phyloP scores from a whole-genome alignment of 2,888 invertebrate species.

The Eledona agricola region DNA sequence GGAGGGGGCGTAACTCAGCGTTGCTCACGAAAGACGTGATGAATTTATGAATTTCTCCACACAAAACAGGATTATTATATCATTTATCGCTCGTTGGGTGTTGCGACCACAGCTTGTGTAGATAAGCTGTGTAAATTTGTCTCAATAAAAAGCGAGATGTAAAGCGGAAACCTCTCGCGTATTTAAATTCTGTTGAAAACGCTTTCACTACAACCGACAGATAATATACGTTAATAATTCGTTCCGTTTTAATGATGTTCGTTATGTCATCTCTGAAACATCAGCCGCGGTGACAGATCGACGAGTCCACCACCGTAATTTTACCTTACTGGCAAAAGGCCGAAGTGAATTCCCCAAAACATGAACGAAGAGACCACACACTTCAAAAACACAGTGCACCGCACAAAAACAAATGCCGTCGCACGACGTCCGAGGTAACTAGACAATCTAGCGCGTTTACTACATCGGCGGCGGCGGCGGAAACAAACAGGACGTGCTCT shows the following conservation, averaged over 20 bases:
- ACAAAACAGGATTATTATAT: too few species aligned
- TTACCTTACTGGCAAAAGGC: slow-evolving; percentile 30
- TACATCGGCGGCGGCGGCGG: not conserved
- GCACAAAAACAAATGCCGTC: slow-evolving; percentile 13
- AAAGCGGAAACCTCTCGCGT: too few species aligned
- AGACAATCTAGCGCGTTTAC: slow-evolving; percentile 20
- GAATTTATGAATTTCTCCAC: too few species aligned
- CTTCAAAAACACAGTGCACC: slow-evolving; percentile 12
- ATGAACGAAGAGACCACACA: slow-evolving; percentile 20
- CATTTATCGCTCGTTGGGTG: too few species aligned
- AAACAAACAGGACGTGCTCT: slow-evolving; percentile 8
- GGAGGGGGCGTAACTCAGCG: too few species aligned
- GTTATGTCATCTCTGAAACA: slow-evolving; percentile 24
- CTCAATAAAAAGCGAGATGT: too few species aligned
- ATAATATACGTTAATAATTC: not conserved
- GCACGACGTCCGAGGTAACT: slow-evolving; percentile 11
- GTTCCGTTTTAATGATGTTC: slow-evolving; percentile 3
- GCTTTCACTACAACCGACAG: not conserved
- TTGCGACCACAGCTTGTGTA: too few species aligned
- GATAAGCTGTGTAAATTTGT: too few species aligned
- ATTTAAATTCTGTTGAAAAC: too few species aligned
- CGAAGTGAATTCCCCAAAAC: slow-evolving; percentile 29
- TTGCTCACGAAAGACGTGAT: too few species aligned
- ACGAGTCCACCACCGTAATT: slow-evolving; percentile 16
- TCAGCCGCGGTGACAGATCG: slow-evolving; percentile 14